Evolutionary conservation across 2,113 vertebrate species (phyloP).

Genomic region (Forbesichthys papilliferus): DNA sequence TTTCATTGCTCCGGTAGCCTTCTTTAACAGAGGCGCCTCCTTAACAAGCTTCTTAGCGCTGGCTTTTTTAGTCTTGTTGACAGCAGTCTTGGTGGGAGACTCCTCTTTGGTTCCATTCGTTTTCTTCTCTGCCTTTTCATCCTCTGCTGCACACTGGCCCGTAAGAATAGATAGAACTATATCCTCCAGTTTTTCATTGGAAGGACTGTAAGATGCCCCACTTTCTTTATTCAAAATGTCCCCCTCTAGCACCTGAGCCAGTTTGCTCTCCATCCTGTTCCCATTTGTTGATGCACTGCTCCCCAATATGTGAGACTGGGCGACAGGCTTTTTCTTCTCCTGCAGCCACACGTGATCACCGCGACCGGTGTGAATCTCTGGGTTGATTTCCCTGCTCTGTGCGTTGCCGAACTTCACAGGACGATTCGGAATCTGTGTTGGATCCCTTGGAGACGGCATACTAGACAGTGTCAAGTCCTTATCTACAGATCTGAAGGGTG

Average conservation of each 20-base stretch:
- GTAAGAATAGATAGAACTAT: constrained; percentile 65
- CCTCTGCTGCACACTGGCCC: constrained; percentile 43
- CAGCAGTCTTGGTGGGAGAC: constrained; percentile 62
- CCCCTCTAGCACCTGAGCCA: constrained; percentile 74
- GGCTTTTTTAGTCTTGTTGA: constrained; percentile 68
- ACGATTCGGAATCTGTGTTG: constrained; percentile 40
- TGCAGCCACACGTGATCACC: constrained; percentile 50
- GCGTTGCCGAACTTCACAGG: constrained; percentile 40
- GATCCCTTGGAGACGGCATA: constrained; percentile 43
- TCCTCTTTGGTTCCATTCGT: constrained; percentile 74
- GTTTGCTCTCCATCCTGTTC: constrained; percentile 67
- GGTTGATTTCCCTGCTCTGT: constrained; percentile 54
- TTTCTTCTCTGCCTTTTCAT: constrained; percentile 62
- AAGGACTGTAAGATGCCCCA: constrained; percentile 48
- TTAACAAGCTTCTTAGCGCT: constrained; percentile 64
- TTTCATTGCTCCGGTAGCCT: constrained; percentile 39
- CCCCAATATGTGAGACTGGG: constrained; percentile 54
- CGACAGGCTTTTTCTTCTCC: constrained; percentile 52
- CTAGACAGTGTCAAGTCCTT: constrained; percentile 40
- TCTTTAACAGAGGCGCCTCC: constrained; percentile 59
- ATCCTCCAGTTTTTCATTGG: constrained; percentile 66
- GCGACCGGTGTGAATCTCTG: constrained; percentile 39
- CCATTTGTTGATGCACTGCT: constrained; percentile 62
- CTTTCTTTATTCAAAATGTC: constrained; percentile 74
- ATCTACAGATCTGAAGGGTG: constrained; percentile 60